Conservation (phyloP, 2,113 vertebrate genomes). For the Daboia siamensis region DNA sequence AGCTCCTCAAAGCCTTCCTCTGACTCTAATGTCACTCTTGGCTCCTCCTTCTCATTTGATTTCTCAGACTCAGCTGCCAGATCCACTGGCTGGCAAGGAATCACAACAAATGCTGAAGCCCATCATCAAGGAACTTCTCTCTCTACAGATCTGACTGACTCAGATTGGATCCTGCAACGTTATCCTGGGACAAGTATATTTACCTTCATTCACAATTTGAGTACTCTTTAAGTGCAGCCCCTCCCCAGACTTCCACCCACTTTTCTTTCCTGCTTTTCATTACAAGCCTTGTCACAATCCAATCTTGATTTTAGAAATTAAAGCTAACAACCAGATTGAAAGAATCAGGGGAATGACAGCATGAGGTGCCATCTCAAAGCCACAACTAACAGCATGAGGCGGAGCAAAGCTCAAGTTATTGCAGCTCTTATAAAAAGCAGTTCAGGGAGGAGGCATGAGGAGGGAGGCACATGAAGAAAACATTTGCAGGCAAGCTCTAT, state of each 20-base stretch:
- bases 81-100: too few relatives aligned
- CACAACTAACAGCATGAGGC: conserved; percentile 75
- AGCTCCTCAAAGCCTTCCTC: too few relatives aligned
- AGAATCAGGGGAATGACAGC: conserved; percentile 70
- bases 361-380: conserved; percentile 74
- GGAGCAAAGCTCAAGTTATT: conserved; percentile 72
- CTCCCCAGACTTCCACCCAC: conserved; percentile 26
- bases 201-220: conserved; percentile 37
- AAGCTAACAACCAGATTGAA: conserved; percentile 75
- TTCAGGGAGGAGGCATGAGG: conserved; percentile 7
- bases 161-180: not conserved
- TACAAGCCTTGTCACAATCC: conserved; percentile 69
- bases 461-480: conserved; percentile 20
- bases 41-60: too few relatives aligned
- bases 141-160: not conserved
- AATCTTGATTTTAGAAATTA: conserved; percentile 78
- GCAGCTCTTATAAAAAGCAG: conserved; percentile 59
- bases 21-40: too few relatives aligned
- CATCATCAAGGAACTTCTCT: not conserved
- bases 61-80: too few relatives aligned
- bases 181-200: not conserved
- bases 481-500: conserved; percentile 70
- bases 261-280: conserved; percentile 60
- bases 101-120: not conserved
- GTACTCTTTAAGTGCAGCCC: conserved; percentile 68